phyloP scores from a whole-genome alignment of 2,888 invertebrate species.

The Ypsolopha sequella region DNA sequence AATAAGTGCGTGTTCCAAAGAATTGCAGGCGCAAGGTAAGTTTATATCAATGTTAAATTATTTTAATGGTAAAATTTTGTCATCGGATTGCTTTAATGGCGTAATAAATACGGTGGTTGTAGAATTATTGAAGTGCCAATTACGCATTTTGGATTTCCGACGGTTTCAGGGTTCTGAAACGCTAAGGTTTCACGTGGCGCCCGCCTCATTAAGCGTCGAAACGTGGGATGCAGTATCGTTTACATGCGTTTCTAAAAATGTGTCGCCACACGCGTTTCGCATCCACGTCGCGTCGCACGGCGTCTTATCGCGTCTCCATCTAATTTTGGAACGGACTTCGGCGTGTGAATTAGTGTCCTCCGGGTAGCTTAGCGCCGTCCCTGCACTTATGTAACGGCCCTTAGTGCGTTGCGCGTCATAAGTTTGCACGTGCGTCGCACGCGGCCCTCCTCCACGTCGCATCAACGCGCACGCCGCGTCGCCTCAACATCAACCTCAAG shows the following conservation, averaged over 20 bases:
- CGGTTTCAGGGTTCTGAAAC: slow-evolving; percentile 20
- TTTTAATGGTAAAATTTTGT: too few relatives aligned
- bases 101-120: neutral
- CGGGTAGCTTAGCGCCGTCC: slow-evolving; percentile 22
- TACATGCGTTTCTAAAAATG: slow-evolving; percentile 66
- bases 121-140: neutral
- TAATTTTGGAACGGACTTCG: slow-evolving; percentile 62
- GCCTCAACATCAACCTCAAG: too few relatives aligned
- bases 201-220: slow-evolving; percentile 19
- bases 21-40: slow-evolving; percentile 41
- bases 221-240: slow-evolving; percentile 43
- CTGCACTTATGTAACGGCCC: slow-evolving; percentile 59
- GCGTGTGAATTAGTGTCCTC: slow-evolving; percentile 33
- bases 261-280: slow-evolving; percentile 52
- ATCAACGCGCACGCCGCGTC: slow-evolving; percentile 31
- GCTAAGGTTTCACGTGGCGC: slow-evolving; percentile 19
- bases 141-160: slow-evolving; percentile 43
- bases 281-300: slow-evolving; percentile 4
- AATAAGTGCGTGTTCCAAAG: slow-evolving; percentile 42
- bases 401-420: slow-evolving; percentile 33
- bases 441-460: slow-evolving; percentile 57
- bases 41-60: slow-evolving; percentile 5
- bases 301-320: slow-evolving; percentile 29
- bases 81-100: neutral
- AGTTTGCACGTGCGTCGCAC: slow-evolving; percentile 46